A percentile compares a stretch with the other conserved stretches of the same genome.
phyloP scores from a whole-genome alignment of 2,797 vertebrate species.

The Falco concolor region DNA sequence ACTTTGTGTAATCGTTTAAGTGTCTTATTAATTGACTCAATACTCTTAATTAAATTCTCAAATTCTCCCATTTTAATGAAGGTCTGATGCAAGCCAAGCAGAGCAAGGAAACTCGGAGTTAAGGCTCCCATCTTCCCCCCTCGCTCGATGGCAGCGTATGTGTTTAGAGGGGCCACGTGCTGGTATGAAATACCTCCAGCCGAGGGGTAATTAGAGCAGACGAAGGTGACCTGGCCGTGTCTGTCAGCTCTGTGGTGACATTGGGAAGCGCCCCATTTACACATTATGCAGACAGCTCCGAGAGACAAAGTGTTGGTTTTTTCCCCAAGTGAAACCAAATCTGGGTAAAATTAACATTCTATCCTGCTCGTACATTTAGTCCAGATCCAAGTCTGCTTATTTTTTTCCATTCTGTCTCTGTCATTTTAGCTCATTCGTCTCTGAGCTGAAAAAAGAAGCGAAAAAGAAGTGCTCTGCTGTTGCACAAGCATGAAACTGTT shows the following conservation, averaged over 20 bases:
- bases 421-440: neutral
- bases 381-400: conserved; percentile 28
- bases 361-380: neutral
- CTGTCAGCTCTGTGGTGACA: neutral
- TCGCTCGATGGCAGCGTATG: fast-evolving
- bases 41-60: neutral
- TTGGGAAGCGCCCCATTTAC: neutral
- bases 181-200: neutral
- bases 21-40: neutral
- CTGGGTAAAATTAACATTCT: conserved; percentile 54
- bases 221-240: neutral
- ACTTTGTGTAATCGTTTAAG: neutral
- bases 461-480: neutral
- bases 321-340: neutral
- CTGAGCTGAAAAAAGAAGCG: neutral
- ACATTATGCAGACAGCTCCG: neutral
- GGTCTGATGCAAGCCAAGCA: neutral
- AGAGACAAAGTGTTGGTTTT: neutral
- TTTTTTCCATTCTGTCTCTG: conserved; percentile 38
- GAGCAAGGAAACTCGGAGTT: neutral
- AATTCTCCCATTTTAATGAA: neutral
- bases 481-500: neutral
- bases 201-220: neutral
- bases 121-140: neutral
- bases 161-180: neutral